A percentile compares a stretch with the other conserved stretches of the same genome.
phyloP scores from a whole-genome alignment of 2,797 vertebrate species.

The Tenualosa ilisha region DNA sequence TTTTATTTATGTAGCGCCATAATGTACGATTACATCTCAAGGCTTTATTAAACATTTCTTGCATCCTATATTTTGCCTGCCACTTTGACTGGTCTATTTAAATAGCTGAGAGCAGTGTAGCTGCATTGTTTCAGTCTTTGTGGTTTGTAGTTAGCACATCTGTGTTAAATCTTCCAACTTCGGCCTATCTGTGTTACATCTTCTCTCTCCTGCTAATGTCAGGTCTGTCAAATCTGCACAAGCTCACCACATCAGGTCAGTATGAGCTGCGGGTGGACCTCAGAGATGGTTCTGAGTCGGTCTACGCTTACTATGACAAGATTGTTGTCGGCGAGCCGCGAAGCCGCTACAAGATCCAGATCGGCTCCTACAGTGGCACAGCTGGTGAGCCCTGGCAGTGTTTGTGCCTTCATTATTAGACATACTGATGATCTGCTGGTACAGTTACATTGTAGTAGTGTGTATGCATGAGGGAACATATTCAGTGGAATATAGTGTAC shows the following conservation, averaged over 20 bases:
- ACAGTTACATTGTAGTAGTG: neutral
- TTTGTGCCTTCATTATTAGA: neutral
- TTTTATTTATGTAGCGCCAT: too few species aligned
- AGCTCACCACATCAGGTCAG: conserved; percentile 84
- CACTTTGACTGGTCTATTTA: neutral
- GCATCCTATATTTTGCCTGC: neutral
- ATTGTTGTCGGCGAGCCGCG: conserved; percentile 81
- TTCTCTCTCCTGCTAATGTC: conserved; percentile 1
- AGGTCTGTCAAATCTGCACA: conserved; percentile 91
- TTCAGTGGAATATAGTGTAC: neutral
- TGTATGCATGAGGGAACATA: neutral
- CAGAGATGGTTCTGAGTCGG: conserved; percentile 76
- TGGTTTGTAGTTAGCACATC: neutral
- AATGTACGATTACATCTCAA: too few species aligned
- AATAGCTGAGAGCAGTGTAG: neutral
- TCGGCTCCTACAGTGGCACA: conserved; percentile 88
- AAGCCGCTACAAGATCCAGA: conserved; percentile 82
- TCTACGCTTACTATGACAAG: conserved; percentile 85
- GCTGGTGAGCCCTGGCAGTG: conserved; percentile 74
- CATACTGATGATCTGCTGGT: neutral
- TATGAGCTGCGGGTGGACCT: conserved; percentile 93
- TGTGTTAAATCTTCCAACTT: neutral
- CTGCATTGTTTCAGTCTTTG: neutral
- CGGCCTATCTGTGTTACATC: neutral
- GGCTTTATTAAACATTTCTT: neutral